A percentile compares a stretch with the other conserved stretches of the same genome.
These are phyloP conservation scores for Furcula furcula DNA, from an alignment of 2,888 invertebrate species.

Conservation along the genomic window DNA sequence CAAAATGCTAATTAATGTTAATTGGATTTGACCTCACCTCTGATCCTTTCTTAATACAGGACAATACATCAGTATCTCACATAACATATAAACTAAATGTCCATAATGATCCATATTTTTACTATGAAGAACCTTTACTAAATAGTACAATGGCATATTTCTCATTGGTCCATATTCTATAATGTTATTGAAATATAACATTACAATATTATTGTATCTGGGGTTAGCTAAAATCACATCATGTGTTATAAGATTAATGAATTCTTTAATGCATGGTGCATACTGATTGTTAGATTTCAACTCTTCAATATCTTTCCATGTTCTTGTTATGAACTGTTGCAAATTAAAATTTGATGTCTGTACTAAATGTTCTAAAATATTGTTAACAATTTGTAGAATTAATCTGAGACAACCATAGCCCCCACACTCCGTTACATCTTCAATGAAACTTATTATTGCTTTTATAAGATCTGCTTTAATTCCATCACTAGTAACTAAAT, in stretches of 20 bases:
- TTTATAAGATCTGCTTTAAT: slow-evolving; percentile 18
- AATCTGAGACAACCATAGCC: slow-evolving; percentile 70
- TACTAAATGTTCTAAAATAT: slow-evolving; percentile 40
- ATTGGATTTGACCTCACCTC: slow-evolving; percentile 66
- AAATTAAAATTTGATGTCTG: slow-evolving; percentile 41
- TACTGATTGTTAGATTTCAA: slow-evolving; percentile 71
- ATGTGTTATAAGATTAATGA: slow-evolving; percentile 57
- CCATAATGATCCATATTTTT: slow-evolving; percentile 35
- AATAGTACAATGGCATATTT: slow-evolving; percentile 52
- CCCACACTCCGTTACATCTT: slow-evolving; percentile 64
- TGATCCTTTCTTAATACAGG: slow-evolving; percentile 77
- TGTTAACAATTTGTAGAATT: slow-evolving; percentile 59
- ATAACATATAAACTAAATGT: slow-evolving; percentile 59
- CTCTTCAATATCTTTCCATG: slow-evolving; percentile 72
- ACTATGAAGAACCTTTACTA: slow-evolving; percentile 43
- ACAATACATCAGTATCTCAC: slow-evolving; percentile 72
- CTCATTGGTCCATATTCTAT: slow-evolving; percentile 60
- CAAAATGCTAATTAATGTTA: no score
- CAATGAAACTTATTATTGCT: slow-evolving; percentile 45
- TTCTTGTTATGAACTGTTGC: slow-evolving; percentile 48
- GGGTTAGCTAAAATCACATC: slow-evolving; percentile 42
- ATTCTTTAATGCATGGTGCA: slow-evolving; percentile 60
- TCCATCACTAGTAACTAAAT: slow-evolving; percentile 28
- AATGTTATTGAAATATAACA: slow-evolving; percentile 56
- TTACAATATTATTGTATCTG: slow-evolving; percentile 51